These are phyloP conservation scores for Lampropteryx suffumata DNA, from an alignment of 2,888 invertebrate species.

Conservation along the genomic window DNA sequence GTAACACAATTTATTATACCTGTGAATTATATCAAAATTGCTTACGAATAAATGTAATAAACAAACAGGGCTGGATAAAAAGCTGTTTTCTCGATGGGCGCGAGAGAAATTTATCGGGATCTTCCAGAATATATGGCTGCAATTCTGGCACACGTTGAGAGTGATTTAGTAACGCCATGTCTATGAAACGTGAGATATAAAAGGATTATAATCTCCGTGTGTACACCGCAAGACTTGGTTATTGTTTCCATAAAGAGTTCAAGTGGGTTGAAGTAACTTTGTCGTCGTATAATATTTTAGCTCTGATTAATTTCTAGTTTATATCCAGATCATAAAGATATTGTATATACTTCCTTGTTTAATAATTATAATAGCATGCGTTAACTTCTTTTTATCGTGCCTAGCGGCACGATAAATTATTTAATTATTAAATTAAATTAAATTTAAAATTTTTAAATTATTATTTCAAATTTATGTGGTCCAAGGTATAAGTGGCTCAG, in stretches of 20 bases:
- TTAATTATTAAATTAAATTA: no score
- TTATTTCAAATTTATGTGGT: no score
- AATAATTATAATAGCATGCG: no score
- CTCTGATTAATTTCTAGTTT: no score
- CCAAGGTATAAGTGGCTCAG: no score
- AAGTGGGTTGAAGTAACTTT: not conserved
- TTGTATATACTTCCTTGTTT: no score
- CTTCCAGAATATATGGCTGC: slow-evolving; percentile 65
- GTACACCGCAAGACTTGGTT: slow-evolving; percentile 1
- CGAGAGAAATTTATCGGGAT: slow-evolving; percentile 66
- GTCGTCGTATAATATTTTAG: no score
- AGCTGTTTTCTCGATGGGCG: slow-evolving; percentile 61
- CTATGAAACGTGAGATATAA: slow-evolving; percentile 59
- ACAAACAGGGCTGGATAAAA: slow-evolving; percentile 62
- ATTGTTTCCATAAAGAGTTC: slow-evolving; percentile 7
- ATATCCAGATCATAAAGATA: no score
- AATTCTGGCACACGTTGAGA: slow-evolving; percentile 51
- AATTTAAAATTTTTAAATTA: no score
- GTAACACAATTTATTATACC: slow-evolving; percentile 38
- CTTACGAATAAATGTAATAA: slow-evolving; percentile 67
- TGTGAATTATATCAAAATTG: slow-evolving; percentile 38
- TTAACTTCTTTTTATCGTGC: no score
- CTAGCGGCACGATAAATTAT: no score
- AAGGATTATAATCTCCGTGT: slow-evolving; percentile 50
- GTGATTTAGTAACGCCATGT: slow-evolving; percentile 63